A percentile compares a stretch with the other conserved stretches of the same genome.
Conservation (phyloP, 2,113 vertebrate genomes). For the Uria lomvia region DNA sequence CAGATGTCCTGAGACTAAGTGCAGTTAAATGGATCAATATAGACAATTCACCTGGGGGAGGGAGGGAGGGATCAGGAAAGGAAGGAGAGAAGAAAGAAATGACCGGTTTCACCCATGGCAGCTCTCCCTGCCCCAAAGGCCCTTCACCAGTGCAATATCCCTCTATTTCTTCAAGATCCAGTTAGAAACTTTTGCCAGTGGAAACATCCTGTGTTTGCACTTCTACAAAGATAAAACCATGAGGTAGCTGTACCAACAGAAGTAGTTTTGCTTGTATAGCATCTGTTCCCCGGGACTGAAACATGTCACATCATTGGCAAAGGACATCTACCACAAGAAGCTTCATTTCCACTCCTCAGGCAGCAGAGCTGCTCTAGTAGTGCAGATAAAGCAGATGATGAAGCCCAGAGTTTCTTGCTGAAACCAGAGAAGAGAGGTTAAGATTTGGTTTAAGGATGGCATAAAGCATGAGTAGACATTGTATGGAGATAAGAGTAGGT, state of each 20-base stretch:
- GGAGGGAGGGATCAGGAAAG: not conserved
- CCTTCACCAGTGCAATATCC: not conserved
- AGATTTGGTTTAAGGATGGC: not conserved
- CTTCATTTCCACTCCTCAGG: not conserved
- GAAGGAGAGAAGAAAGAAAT: not conserved
- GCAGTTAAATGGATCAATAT: not conserved
- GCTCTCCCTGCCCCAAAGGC: not conserved
- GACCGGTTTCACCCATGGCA: not conserved
- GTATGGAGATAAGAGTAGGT: not conserved
- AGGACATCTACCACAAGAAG: not conserved
- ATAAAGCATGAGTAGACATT: not conserved
- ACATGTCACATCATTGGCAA: not conserved
- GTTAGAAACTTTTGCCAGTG: not conserved
- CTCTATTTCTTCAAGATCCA: not conserved
- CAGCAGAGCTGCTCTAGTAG: not conserved
- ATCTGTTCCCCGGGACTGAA: not conserved
- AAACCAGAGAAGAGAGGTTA: not conserved
- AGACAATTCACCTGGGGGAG: not conserved
- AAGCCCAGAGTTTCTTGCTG: not conserved
- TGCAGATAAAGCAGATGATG: not conserved
- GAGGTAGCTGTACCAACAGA: not conserved
- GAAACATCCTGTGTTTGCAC: not conserved
- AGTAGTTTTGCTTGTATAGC: not conserved
- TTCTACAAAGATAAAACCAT: not conserved
- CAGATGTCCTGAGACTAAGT: constrained; percentile 1